Evolutionary conservation across 2,888 invertebrate species (phyloP).

Genomic region (Diadegma fenestrale): DNA sequence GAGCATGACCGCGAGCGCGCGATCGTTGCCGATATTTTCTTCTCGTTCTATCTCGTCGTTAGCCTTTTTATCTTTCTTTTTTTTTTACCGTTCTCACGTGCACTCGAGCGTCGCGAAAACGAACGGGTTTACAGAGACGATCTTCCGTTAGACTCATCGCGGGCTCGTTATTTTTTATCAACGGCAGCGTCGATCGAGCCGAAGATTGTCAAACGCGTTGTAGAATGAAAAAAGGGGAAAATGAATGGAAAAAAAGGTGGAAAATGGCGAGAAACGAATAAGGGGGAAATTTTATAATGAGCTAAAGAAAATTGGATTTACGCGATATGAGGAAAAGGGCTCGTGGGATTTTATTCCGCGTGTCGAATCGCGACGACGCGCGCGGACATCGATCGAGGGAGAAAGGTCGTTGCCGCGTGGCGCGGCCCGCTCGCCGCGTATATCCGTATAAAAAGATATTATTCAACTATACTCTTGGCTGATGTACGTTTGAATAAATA

Average conservation of each 20-base stretch:
- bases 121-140: conserved; percentile 73
- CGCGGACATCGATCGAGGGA: conserved; percentile 24
- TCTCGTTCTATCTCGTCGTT: not conserved
- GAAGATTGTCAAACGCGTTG: not conserved
- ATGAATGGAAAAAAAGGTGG: not conserved
- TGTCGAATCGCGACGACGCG: too few species aligned
- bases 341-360: too few species aligned
- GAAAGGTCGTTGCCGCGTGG: conserved; percentile 55
- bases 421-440: not conserved
- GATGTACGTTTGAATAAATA: conserved; percentile 57
- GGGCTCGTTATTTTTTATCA: conserved; percentile 21
- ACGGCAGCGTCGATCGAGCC: not conserved
- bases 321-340: too few species aligned
- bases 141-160: conserved; percentile 74
- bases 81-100: conserved; percentile 77
- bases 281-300: not conserved
- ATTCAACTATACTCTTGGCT: not conserved
- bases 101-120: conserved; percentile 75
- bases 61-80: conserved; percentile 27
- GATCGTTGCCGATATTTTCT: conserved; percentile 51
- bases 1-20: conserved; percentile 51
- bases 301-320: not conserved
- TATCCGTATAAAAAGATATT: too few species aligned
- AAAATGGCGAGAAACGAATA: not conserved
- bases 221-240: conserved; percentile 5